Evolutionary conservation across 2,797 vertebrate genomes (phyloP).

Genomic region (Anniella stebbinsi): DNA sequence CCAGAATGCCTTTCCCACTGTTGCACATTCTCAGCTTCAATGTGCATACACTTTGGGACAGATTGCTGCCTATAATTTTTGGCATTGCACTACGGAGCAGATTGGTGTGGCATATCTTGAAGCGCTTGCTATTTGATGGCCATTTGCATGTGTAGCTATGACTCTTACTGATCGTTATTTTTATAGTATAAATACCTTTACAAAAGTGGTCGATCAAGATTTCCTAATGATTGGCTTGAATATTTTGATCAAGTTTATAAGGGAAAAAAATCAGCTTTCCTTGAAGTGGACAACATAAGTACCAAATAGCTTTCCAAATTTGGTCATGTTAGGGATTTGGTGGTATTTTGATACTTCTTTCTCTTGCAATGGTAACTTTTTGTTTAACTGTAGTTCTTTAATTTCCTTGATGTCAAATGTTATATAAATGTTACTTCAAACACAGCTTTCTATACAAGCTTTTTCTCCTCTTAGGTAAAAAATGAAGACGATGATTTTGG

Average conservation of each 20-base stretch:
- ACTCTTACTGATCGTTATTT: not conserved
- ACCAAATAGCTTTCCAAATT: rapidly evolving
- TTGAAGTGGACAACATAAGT: not conserved
- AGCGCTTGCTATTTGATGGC: not conserved
- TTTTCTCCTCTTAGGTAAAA: conserved; percentile 85
- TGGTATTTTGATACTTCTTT: not conserved
- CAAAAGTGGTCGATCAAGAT: not conserved
- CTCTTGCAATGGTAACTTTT: conserved; percentile 2
- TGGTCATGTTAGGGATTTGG: not conserved
- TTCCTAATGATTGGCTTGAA: not conserved
- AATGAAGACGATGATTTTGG: conserved; percentile 94
- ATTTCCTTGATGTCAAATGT: not conserved
- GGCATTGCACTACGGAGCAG: not conserved
- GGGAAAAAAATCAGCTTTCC: not conserved
- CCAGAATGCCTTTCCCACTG: not conserved
- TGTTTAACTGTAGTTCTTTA: not conserved
- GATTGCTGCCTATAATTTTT: not conserved
- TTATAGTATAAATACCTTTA: not conserved
- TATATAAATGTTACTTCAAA: conserved; percentile 21
- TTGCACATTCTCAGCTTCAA: not conserved
- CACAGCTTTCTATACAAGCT: not conserved
- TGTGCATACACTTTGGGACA: not conserved
- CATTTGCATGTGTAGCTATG: not conserved
- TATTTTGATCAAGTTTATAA: not conserved
- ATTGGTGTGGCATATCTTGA: not conserved